Evolutionary conservation across 2,797 vertebrate genomes (phyloP), one percentile per base, ranked within the genome.

Genomic region (Sebastes variabilis): DNA sequence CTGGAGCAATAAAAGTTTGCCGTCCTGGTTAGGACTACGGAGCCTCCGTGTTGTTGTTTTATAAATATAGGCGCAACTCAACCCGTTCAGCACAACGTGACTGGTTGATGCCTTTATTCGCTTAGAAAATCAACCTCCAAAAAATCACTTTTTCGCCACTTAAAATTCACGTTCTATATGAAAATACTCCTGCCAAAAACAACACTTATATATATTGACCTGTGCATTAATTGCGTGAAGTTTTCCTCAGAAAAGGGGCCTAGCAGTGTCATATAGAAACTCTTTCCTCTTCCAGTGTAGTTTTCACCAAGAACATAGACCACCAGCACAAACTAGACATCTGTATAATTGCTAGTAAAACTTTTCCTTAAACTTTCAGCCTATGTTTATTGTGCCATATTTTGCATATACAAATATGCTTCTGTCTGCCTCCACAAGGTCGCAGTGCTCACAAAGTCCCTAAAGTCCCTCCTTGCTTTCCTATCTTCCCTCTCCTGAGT

Each of bases 351-450:
- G 11, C 2, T 56, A 4, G 2, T 64, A 2, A 65, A 59, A n/a
- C n/a, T 3, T 42, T 49, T 52, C 8, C 0, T 22, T 56, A 3
- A 25, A 62, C 1, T 24, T 67, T 54, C 0, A 54, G 4, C 2
- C 2, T 6, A 3, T 0, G 0, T 20, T 66, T 6, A 68, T 20
- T 0, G 1, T 30, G 20, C n/a, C 6, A 4, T 36, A 18, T 16
- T 55, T 65, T 56, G 22, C 9, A 59, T n/a, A 36, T n/a, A 36
- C 11, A 54, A 27, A 56, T 27, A 3, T 74, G 5, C 69, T 81
- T 72, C 58, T 70, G 24, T 80, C 36, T 16, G 27, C 74, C 27
- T 87, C 83, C 75, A 76, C 77, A 79, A 84, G 76, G 79, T 72
- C 0, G 18, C 80, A 76, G 64, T 69, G 34, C 65, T 20, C 3